Evolutionary conservation across 2,888 invertebrate genomes (phyloP), one percentile per base, ranked within the genome.

Genomic region (Bimastos eiseni): DNA sequence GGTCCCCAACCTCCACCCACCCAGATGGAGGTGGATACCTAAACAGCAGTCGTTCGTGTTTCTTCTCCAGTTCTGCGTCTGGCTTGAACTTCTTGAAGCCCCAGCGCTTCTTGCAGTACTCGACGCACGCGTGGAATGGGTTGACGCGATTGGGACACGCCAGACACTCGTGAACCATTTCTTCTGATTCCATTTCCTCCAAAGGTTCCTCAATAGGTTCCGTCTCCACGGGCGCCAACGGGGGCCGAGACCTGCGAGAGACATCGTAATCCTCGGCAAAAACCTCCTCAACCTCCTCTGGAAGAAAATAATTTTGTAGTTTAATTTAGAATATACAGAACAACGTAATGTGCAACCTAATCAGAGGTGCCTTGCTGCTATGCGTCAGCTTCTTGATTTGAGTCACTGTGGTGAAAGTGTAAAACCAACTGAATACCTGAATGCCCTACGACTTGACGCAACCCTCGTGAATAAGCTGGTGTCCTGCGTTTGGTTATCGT

Each of bases 111-210:
- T 97, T 97, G 95, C 99, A 99, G 95, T 96, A 98, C 90, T 97
- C 96, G 0, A 97, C 96, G 94, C 99, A 99, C 93, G 98, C 97
- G 94, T 99, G 99, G 95, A 97, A 98, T 91, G 98, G 97, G 94
- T 99, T 99, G 94, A 97, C 97, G 95, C 37, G 98, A 95, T 99
- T 99, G 0, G 99, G 99, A 94, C 99, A 99, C 13, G 97, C 97
- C 3, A 95, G 92, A 1, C 93, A 93, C 91, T 94, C 93, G 89
- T 93, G 92, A 41, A 93, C 92, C 8, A 93, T 24, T 33, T 33
- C 90, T 33, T 91, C 92, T 24, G 91, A 91, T 13, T 83, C 83
- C 6, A 36, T 38, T 38, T 37, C 34, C 19, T 33, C 83, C 34
- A 49, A 55, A 41, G 36, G 11, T n/a, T 90, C 91, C 38, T 89